Conservation (phyloP, 2,888 invertebrate genomes). For the Acronicta leporina region DNA sequence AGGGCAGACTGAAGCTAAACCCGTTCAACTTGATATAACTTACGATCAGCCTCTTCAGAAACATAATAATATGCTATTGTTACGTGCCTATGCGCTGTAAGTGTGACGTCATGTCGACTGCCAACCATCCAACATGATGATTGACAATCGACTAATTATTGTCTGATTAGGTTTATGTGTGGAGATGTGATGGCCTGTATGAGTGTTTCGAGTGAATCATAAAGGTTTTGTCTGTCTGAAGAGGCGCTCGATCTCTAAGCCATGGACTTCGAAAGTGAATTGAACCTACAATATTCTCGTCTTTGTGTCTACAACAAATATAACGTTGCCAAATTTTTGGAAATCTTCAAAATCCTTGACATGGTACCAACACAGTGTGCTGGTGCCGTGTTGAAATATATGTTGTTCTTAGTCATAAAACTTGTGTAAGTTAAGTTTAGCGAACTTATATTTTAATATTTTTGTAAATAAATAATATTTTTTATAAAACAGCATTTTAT, state of each 20-base stretch:
- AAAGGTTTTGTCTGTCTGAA: constrained; percentile 71
- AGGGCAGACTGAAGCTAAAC: constrained; percentile 85
- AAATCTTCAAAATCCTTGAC: constrained; percentile 74
- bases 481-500: constrained; percentile 49
- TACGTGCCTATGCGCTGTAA: constrained; percentile 24
- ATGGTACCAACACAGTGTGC: constrained; percentile 71
- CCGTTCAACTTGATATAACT: constrained; percentile 76
- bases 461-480: constrained; percentile 78
- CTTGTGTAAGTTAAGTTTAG: constrained; percentile 70
- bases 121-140: constrained; percentile 38
- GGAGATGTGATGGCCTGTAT: constrained; percentile 24
- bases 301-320: constrained; percentile 48
- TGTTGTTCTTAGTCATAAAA: constrained; percentile 80
- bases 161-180: constrained; percentile 22
- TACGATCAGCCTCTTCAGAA: constrained; percentile 62
- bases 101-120: constrained; percentile 35
- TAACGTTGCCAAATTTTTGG: constrained; percentile 77
- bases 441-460: constrained; percentile 66
- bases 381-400: constrained; percentile 80
- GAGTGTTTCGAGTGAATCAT: constrained; percentile 36
- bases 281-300: constrained; percentile 46
- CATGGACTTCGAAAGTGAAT: constrained; percentile 51
- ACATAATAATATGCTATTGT: constrained; percentile 37
- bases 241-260: constrained; percentile 73
- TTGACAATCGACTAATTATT: constrained; percentile 43